These are phyloP conservation scores for Percopsis transmontana DNA, from an alignment of 2,113 vertebrate species.

Conservation along the genomic window DNA sequence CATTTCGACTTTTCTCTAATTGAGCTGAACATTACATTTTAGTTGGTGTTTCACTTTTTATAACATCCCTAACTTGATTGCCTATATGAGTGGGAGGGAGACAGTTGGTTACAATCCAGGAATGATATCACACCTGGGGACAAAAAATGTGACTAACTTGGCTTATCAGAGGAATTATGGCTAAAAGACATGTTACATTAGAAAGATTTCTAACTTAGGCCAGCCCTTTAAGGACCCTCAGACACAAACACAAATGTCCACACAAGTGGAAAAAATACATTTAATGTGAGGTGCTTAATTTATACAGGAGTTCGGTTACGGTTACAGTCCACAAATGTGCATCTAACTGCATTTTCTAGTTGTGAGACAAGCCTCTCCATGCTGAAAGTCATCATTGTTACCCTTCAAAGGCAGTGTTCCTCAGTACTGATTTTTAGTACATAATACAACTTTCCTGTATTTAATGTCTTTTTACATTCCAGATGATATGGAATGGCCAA, in stretches of 20 bases:
- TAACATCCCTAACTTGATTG: no score
- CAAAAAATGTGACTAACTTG: no score
- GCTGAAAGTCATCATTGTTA: slow-evolving; percentile 49
- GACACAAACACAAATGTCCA: background rate
- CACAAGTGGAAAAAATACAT: background rate
- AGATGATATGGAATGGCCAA: slow-evolving; percentile 47
- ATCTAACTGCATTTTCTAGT: slow-evolving; percentile 2
- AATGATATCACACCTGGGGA: no score
- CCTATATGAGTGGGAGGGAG: no score
- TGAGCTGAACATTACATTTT: no score
- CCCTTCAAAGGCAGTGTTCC: slow-evolving; percentile 54
- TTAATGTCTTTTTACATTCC: slow-evolving; percentile 53
- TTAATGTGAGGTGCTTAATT: slow-evolving; percentile 30
- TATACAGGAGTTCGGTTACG: slow-evolving; percentile 2
- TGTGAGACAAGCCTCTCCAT: slow-evolving; percentile 34
- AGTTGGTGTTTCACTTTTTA: no score
- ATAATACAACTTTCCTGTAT: slow-evolving; percentile 35
- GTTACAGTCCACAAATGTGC: slow-evolving; percentile 26
- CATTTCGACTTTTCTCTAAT: no score
- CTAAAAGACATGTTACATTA: no score
- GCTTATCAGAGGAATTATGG: no score
- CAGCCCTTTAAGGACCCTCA: no score
- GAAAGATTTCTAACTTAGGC: no score
- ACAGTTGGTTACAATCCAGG: no score
- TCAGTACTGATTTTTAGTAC: slow-evolving; percentile 2